phyloP scores from a whole-genome alignment of 1,140 invertebrate species.

The Aphaenogaster floridana region DNA sequence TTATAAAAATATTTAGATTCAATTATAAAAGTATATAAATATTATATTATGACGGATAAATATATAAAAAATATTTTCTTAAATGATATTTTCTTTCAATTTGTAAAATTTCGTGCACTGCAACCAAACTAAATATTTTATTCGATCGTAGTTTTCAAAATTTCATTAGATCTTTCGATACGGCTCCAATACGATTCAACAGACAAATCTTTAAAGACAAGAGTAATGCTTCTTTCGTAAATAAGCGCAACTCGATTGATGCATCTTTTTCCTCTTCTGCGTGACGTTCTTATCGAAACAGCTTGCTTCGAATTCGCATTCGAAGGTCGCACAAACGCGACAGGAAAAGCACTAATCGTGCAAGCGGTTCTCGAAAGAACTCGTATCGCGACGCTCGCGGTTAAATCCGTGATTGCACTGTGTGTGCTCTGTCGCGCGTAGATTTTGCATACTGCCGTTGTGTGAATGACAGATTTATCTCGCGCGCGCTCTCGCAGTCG shows the following conservation, averaged over 20 bases:
- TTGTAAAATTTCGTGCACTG: neutral
- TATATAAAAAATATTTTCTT: neutral
- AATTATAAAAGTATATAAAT: conserved; percentile 12
- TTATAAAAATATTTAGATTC: neutral
- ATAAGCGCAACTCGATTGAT: neutral
- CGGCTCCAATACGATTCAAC: neutral
- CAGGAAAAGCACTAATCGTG: neutral
- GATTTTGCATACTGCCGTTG: conserved; percentile 24
- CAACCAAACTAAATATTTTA: neutral
- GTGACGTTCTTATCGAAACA: neutral
- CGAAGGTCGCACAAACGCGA: neutral
- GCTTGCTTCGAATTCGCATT: conserved; percentile 2
- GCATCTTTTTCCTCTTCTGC: neutral
- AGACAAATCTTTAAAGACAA: neutral
- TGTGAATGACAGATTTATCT: conserved; percentile 56
- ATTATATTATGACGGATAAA: neutral
- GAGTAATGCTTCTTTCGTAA: neutral
- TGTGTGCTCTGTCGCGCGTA: conserved; percentile 19
- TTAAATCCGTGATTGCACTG: conserved; percentile 34
- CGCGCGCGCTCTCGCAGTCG: neutral
- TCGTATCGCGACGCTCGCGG: conserved; percentile 11
- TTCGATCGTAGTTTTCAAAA: neutral
- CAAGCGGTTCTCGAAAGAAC: conserved; percentile 18
- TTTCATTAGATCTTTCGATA: neutral
- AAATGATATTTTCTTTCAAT: neutral